Evolutionary conservation across 2,888 invertebrate species (phyloP).

Genomic region (Lordiphosa andalusiaca): DNA sequence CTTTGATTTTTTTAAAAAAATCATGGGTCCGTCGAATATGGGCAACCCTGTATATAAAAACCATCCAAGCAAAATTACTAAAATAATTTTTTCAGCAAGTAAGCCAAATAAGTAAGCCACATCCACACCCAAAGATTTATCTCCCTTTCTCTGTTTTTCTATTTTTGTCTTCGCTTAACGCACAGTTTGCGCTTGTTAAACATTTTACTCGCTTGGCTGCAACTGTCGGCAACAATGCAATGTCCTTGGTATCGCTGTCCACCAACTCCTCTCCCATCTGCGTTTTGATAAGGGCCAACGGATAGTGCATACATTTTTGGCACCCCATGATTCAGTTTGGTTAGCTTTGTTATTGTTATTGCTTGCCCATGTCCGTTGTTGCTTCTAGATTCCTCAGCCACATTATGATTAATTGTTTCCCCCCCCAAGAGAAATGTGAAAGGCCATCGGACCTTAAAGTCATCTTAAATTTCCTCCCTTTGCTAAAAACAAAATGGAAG

Average conservation of each 20-base stretch:
- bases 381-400: neutral
- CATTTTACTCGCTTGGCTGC: slow-evolving; percentile 60
- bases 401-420: slow-evolving; percentile 46
- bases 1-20: too few relatives aligned
- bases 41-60: slow-evolving; percentile 5
- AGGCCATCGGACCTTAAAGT: slow-evolving; percentile 4
- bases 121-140: slow-evolving; percentile 25
- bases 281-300: slow-evolving; percentile 26
- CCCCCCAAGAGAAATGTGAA: neutral
- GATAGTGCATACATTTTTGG: slow-evolving; percentile 28
- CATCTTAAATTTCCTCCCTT: slow-evolving; percentile 6
- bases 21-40: too few relatives aligned
- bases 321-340: slow-evolving; percentile 11
- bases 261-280: slow-evolving; percentile 3
- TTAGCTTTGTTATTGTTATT: slow-evolving; percentile 12
- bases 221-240: slow-evolving; percentile 55
- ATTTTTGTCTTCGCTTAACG: slow-evolving; percentile 28
- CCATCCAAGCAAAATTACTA: slow-evolving; percentile 7
- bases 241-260: slow-evolving; percentile 33
- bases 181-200: slow-evolving; percentile 60
- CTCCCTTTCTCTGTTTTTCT: slow-evolving; percentile 32
- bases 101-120: neutral
- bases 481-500: neutral
- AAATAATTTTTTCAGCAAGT: too few relatives aligned
- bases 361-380: neutral